phyloP scores from a whole-genome alignment of 2,797 vertebrate genomes.

The Arnoldichthys spilopterus region DNA sequence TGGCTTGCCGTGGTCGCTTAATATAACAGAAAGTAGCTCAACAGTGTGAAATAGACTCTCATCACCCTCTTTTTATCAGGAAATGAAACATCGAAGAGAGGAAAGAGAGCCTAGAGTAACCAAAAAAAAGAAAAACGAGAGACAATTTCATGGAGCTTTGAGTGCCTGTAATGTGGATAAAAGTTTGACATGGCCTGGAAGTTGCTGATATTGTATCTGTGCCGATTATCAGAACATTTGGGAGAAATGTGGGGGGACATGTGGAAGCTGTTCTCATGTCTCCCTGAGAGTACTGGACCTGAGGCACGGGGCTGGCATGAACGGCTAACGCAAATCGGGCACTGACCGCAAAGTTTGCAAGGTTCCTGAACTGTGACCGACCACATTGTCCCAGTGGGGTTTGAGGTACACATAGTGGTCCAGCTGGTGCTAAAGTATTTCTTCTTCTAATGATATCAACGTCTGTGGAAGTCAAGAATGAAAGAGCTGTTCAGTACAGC shows the following conservation, averaged over 20 bases:
- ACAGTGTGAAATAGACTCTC: slow-evolving; percentile 42
- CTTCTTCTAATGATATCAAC: neutral
- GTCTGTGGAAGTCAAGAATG: neutral
- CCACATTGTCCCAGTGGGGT: slow-evolving; percentile 29
- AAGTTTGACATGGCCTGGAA: slow-evolving; percentile 56
- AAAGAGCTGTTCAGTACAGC: neutral
- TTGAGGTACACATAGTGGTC: slow-evolving; percentile 8
- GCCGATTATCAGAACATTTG: slow-evolving; percentile 46
- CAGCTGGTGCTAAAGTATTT: neutral
- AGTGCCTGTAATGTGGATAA: slow-evolving; percentile 55
- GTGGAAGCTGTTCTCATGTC: slow-evolving; percentile 18
- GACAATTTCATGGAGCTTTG: slow-evolving; percentile 55
- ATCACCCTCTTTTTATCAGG: slow-evolving; percentile 38
- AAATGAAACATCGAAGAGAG: slow-evolving; percentile 43
- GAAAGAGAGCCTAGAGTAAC: slow-evolving; percentile 27
- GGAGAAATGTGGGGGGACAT: slow-evolving; percentile 20
- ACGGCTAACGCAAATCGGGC: slow-evolving; percentile 27
- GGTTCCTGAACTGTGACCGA: slow-evolving; percentile 34
- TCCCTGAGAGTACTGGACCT: neutral
- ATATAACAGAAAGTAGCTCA: slow-evolving; percentile 46
- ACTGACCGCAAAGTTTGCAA: slow-evolving; percentile 28
- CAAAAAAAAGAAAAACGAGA: slow-evolving; percentile 13
- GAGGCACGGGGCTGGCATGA: neutral
- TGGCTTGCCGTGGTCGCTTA: slow-evolving; percentile 18
- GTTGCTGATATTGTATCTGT: slow-evolving; percentile 52